These are phyloP conservation scores for Lepus americanus DNA, from an alignment of 2,113 vertebrate genomes.

Conservation along the genomic window DNA sequence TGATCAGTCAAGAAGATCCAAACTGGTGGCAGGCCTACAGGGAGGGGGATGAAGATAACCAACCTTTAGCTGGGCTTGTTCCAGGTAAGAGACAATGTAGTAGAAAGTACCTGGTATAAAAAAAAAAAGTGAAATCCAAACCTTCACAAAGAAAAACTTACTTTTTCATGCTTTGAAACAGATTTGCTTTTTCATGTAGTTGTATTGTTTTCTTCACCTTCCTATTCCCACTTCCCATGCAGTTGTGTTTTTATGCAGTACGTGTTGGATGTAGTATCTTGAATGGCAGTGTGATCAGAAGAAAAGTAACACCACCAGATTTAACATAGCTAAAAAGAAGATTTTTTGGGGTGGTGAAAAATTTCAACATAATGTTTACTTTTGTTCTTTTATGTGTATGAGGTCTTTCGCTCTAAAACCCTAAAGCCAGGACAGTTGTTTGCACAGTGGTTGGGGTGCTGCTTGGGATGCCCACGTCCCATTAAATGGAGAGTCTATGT, in stretches of 20 bases:
- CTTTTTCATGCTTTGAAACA: constrained; percentile 25
- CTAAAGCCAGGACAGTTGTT: too few species aligned
- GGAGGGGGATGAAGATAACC: constrained; percentile 97
- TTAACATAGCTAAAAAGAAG: background rate
- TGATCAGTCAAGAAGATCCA: constrained; percentile 98
- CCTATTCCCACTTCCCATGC: too few species aligned
- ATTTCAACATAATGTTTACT: constrained; percentile 1
- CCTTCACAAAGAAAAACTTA: background rate
- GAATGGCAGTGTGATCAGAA: background rate
- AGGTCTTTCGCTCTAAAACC: background rate
- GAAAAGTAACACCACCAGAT: too few species aligned
- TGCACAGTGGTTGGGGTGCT: too few species aligned
- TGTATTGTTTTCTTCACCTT: too few species aligned
- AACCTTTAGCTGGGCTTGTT: constrained; percentile 96
- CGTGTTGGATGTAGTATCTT: background rate
- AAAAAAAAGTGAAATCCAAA: constrained; percentile 24
- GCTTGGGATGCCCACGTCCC: too few species aligned
- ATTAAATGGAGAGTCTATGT: too few species aligned
- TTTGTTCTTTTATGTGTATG: constrained; percentile 13
- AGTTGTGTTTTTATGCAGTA: background rate
- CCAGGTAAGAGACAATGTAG: constrained; percentile 89
- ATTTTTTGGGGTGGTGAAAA: background rate
- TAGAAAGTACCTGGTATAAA: constrained; percentile 1
- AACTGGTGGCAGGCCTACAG: constrained; percentile 99
- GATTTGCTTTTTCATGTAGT: constrained; percentile 16